phyloP scores from a whole-genome alignment of 2,888 invertebrate species.

The Scaptomyza caliginosa region DNA sequence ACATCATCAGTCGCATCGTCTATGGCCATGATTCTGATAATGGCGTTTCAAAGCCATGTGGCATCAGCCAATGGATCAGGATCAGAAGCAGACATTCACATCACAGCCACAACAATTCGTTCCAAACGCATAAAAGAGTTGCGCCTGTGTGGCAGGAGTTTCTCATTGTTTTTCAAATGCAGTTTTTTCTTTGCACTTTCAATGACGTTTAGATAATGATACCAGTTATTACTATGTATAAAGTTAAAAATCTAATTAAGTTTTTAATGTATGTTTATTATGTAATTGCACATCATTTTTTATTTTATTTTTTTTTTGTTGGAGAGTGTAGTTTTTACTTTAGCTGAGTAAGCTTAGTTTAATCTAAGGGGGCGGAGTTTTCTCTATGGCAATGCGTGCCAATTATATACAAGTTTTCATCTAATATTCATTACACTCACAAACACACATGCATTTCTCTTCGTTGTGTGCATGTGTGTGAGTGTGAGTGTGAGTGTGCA shows the following conservation, averaged over 20 bases:
- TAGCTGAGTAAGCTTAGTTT: constrained; percentile 6
- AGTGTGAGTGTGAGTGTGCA: constrained; percentile 1
- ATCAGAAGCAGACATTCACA: constrained; percentile 44
- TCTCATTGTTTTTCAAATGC: not conserved
- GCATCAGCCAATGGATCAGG: constrained; percentile 54
- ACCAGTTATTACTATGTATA: not conserved
- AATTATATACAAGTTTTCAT: constrained; percentile 56
- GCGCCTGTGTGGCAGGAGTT: not conserved
- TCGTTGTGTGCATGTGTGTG: not conserved
- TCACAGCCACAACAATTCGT: constrained; percentile 19
- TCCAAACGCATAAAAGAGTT: not conserved
- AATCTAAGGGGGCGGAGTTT: constrained; percentile 25
- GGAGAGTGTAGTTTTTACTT: constrained; percentile 28
- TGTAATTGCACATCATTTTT: no score
- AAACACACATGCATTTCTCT: constrained; percentile 2
- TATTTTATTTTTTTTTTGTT: constrained; percentile 15
- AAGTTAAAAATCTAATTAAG: no score
- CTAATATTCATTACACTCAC: constrained; percentile 28
- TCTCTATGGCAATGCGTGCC: constrained; percentile 60
- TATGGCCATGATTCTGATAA: constrained; percentile 52
- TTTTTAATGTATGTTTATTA: no score
- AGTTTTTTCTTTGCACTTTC: no score
- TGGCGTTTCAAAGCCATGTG: constrained; percentile 48
- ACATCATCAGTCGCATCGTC: constrained; percentile 17
- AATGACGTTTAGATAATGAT: not conserved